phyloP scores from a whole-genome alignment of 2,113 vertebrate genomes.

The Centropristis striata region DNA sequence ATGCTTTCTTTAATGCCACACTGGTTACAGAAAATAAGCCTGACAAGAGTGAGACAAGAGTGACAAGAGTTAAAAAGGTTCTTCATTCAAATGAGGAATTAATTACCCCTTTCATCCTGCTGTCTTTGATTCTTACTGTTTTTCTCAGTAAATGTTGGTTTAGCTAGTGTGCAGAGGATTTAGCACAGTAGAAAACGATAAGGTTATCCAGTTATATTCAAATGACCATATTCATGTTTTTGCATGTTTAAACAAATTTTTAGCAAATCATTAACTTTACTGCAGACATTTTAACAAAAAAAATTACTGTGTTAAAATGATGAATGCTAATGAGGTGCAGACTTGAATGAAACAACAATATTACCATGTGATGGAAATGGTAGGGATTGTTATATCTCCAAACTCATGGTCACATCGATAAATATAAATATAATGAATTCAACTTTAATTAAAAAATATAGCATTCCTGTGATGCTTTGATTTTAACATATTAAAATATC shows the following conservation, averaged over 20 bases:
- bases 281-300: not conserved
- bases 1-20: too few relatives aligned
- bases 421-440: not conserved
- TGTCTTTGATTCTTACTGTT: not conserved
- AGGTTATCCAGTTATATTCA: not conserved
- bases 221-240: not conserved
- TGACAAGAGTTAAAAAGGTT: constrained; percentile 2
- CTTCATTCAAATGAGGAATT: not conserved
- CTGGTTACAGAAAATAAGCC: too few relatives aligned
- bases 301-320: not conserved
- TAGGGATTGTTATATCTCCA: too few relatives aligned
- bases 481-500: not conserved
- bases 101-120: not conserved
- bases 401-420: too few relatives aligned
- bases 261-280: not conserved
- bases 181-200: not conserved
- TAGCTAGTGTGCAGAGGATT: not conserved
- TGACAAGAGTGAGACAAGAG: too few relatives aligned
- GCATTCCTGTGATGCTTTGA: not conserved
- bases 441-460: not conserved
- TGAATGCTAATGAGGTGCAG: not conserved
- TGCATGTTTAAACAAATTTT: not conserved
- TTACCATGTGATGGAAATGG: not conserved
- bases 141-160: not conserved
- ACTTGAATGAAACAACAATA: not conserved